These are phyloP conservation scores for Synaphobranchus kaupii DNA, from an alignment of 2,797 vertebrate genomes.

Conservation along the genomic window DNA sequence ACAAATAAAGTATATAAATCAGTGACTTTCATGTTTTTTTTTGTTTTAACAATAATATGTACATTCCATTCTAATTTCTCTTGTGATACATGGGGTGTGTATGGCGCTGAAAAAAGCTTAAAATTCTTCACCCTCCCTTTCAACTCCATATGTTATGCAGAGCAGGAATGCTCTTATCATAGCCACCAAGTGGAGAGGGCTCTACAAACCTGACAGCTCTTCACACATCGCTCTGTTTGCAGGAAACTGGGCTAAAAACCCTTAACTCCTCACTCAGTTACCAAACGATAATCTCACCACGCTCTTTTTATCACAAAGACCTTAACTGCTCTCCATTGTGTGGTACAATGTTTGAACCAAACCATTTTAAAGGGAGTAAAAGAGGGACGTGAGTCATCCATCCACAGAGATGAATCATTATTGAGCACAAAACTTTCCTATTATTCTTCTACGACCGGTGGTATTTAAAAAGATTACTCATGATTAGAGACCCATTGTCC, in stretches of 20 bases:
- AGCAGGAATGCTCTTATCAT: not conserved
- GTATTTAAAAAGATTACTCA: not conserved
- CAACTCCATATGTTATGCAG: not conserved
- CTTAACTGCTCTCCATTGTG: not conserved
- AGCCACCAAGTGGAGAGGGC: not conserved
- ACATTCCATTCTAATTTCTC: not conserved
- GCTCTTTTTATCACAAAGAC: not conserved
- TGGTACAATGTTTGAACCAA: too few species aligned
- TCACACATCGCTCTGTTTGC: not conserved
- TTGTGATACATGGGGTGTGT: not conserved
- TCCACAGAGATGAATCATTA: slow-evolving; percentile 11
- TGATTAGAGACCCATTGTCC: not conserved
- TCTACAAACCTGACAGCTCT: not conserved
- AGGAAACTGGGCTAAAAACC: not conserved
- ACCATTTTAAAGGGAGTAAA: not conserved
- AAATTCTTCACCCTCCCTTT: not conserved
- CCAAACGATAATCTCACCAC: not conserved
- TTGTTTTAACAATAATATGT: not conserved
- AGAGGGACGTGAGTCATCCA: not conserved
- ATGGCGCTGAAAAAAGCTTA: not conserved
- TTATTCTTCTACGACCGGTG: not conserved
- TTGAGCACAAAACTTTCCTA: not conserved
- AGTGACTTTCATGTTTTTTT: not conserved
- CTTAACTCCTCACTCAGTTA: not conserved
- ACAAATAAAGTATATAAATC: not conserved